Evolutionary conservation across 2,888 invertebrate species (phyloP).

Genomic region (Melieria picta): DNA sequence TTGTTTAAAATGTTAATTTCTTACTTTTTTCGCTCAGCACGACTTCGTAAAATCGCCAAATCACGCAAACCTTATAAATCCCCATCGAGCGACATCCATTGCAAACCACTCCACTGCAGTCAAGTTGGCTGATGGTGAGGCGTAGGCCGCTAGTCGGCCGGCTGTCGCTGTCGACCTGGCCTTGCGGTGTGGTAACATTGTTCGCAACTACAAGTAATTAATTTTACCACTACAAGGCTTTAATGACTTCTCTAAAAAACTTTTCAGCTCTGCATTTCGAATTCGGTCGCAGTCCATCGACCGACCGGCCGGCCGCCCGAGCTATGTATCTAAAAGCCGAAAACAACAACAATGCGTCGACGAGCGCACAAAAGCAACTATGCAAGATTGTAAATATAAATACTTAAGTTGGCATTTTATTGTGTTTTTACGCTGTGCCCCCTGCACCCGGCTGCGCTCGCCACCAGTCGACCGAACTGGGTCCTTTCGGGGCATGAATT

Average conservation of each 20-base stretch:
- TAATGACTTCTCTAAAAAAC: slow-evolving; percentile 64
- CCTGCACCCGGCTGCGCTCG: slow-evolving; percentile 1
- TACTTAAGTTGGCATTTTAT: slow-evolving; percentile 45
- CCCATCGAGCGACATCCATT: too few species aligned
- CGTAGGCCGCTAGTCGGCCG: too few species aligned
- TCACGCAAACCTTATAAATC: slow-evolving; percentile 11
- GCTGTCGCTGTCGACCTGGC: neutral
- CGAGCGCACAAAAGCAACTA: slow-evolving; percentile 24
- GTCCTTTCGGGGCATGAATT: slow-evolving; percentile 35
- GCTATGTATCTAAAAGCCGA: slow-evolving; percentile 33
- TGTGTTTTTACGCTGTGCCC: slow-evolving; percentile 30
- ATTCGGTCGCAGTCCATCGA: slow-evolving; percentile 3
- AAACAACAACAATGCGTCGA: slow-evolving; percentile 41
- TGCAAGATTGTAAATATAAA: slow-evolving; percentile 59
- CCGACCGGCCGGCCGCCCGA: slow-evolving; percentile 12
- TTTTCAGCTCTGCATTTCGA: slow-evolving; percentile 56
- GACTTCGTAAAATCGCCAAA: neutral
- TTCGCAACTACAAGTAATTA: slow-evolving; percentile 66
- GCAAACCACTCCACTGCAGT: too few species aligned
- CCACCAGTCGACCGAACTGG: neutral
- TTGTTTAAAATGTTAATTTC: neutral
- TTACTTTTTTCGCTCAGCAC: too few species aligned
- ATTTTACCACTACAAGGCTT: slow-evolving; percentile 67
- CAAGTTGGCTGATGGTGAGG: too few species aligned
- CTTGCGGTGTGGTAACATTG: slow-evolving; percentile 62